These are phyloP conservation scores for Polypterus senegalus DNA, from an alignment of 2,113 vertebrate species.

Conservation along the genomic window DNA sequence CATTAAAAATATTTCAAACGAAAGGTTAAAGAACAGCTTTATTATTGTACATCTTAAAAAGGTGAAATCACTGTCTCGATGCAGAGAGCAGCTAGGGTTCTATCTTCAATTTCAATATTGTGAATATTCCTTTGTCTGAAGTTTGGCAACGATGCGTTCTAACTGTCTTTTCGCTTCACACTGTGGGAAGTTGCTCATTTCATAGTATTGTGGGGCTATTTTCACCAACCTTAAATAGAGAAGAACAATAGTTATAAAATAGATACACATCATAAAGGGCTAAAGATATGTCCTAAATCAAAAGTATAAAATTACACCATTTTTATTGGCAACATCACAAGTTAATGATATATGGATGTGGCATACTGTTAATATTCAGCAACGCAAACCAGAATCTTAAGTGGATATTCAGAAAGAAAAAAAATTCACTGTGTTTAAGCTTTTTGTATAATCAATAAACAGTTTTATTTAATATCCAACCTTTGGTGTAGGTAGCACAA, in stretches of 20 bases:
- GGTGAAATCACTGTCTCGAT: conserved; percentile 53
- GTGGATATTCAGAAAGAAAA: too few relatives aligned
- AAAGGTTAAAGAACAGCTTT: conserved; percentile 66
- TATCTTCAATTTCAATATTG: conserved; percentile 67
- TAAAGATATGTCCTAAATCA: too few relatives aligned
- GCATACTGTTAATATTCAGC: too few relatives aligned
- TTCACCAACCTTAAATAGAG: conserved; percentile 78
- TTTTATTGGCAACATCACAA: too few relatives aligned
- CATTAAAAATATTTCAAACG: conserved; percentile 75
- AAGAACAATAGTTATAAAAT: conserved; percentile 7
- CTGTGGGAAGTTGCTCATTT: conserved; percentile 96
- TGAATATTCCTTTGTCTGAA: conserved; percentile 89
- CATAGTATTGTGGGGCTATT: conserved; percentile 91
- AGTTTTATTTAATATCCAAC: too few relatives aligned
- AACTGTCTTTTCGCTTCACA: conserved; percentile 94
- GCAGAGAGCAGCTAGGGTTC: conserved; percentile 42
- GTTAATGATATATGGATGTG: too few relatives aligned
- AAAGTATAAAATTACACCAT: too few relatives aligned
- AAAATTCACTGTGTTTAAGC: too few relatives aligned
- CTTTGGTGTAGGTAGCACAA: too few relatives aligned
- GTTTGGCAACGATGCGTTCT: conserved; percentile 89
- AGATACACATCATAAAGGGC: too few relatives aligned
- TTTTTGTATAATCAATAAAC: too few relatives aligned
- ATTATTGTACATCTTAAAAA: conserved; percentile 65
- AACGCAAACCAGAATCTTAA: too few relatives aligned